phyloP scores from a whole-genome alignment of 2,113 vertebrate genomes.

The Pelusios castaneus region DNA sequence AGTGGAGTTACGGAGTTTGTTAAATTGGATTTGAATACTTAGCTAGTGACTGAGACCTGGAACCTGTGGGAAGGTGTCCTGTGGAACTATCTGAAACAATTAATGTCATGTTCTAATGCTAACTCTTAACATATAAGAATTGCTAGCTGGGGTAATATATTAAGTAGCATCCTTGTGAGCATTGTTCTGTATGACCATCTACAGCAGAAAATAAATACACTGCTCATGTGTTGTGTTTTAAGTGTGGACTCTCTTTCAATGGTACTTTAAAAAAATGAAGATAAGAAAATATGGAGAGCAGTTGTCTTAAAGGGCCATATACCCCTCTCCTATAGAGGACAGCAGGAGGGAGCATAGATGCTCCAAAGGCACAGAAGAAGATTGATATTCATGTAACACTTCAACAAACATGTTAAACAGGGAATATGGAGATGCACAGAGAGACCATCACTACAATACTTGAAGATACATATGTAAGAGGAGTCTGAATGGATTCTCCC shows the following conservation, averaged over 20 bases:
- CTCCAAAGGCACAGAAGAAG: not conserved
- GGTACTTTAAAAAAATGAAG: not conserved
- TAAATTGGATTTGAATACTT: conserved; percentile 65
- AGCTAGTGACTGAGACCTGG: conserved; percentile 9
- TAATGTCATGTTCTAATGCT: not conserved
- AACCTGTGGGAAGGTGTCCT: not conserved
- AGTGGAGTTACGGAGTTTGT: conserved; percentile 32
- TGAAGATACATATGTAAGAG: not conserved
- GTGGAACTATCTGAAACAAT: not conserved
- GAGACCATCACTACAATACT: not conserved
- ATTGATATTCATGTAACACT: not conserved
- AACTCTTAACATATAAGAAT: not conserved
- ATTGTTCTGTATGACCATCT: not conserved
- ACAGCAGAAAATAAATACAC: not conserved
- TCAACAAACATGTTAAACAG: not conserved
- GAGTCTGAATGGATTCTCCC: too few species aligned
- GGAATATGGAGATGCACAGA: not conserved
- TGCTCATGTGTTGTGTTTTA: not conserved
- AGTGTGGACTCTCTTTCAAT: not conserved
- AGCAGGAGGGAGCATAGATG: not conserved
- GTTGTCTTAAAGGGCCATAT: not conserved
- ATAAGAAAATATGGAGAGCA: not conserved
- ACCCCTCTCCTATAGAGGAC: not conserved
- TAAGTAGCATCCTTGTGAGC: not conserved
- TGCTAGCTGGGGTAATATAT: not conserved